A percentile compares a stretch with the other conserved stretches of the same genome.
These are phyloP conservation scores for Atta cephalotes DNA, from an alignment of 1,140 invertebrate genomes.

Conservation along the genomic window DNA sequence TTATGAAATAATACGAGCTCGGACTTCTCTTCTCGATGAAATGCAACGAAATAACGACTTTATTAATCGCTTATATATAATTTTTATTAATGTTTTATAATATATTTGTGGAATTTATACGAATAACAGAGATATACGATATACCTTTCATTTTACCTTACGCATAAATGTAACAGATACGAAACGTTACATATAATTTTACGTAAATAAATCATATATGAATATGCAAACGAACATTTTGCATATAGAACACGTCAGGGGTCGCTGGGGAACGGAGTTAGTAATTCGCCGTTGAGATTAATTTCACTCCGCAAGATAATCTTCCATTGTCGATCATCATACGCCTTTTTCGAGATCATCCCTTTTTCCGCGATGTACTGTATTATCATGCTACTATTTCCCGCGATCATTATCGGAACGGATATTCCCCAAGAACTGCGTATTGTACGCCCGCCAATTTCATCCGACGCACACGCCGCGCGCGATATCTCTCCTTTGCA, in stretches of 20 bases:
- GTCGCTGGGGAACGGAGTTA: neutral
- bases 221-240: conserved; percentile 35
- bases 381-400: conserved; percentile 47
- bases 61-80: conserved; percentile 23
- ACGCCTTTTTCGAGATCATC: neutral
- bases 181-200: conserved; percentile 28
- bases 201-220: conserved; percentile 23
- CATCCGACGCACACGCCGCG: neutral
- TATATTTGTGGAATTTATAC: neutral
- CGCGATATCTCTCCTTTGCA: conserved; percentile 3
- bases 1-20: conserved; percentile 46
- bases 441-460: conserved; percentile 47
- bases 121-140: neutral
- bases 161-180: neutral
- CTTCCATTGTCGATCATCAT: conserved; percentile 26
- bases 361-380: neutral
- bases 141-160: neutral
- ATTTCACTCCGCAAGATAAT: conserved; percentile 37
- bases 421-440: conserved; percentile 44
- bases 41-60: neutral
- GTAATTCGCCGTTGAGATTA: conserved; percentile 37
- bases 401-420: conserved; percentile 46
- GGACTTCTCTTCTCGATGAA: neutral
- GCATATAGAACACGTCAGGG: conserved; percentile 2
- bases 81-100: conserved; percentile 27